Evolutionary conservation across 2,888 invertebrate genomes (phyloP).

Genomic region (Brachypalpus laphriformis): DNA sequence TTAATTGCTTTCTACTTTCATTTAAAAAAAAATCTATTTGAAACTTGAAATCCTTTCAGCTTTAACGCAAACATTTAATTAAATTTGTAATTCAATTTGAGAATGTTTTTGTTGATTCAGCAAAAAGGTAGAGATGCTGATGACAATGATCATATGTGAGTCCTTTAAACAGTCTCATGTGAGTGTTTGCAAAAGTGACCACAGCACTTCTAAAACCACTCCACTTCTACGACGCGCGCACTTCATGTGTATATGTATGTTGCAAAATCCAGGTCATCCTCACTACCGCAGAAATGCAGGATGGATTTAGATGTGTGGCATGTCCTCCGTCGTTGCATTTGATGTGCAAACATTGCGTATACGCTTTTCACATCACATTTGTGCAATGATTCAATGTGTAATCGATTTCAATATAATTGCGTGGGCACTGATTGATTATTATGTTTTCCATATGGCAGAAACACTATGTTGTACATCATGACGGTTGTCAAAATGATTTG

Average conservation of each 20-base stretch:
- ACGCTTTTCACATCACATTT: constrained; percentile 14
- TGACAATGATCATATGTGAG: constrained; percentile 12
- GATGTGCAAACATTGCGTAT: constrained; percentile 57
- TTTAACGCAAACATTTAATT: constrained; percentile 59
- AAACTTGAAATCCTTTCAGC: constrained; percentile 13
- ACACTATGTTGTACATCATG: constrained; percentile 25
- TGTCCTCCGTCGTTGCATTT: constrained; percentile 59
- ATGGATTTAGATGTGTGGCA: constrained; percentile 53
- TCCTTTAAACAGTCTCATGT: constrained; percentile 17
- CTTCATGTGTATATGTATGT: not conserved
- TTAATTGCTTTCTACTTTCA: constrained; percentile 15
- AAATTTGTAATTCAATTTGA: constrained; percentile 47
- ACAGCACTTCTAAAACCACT: constrained; percentile 1
- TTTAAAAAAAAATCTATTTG: constrained; percentile 17
- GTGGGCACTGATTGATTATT: constrained; percentile 70
- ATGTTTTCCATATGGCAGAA: constrained; percentile 55
- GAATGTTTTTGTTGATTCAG: constrained; percentile 27
- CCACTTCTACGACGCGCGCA: not conserved
- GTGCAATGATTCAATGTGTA: constrained; percentile 41
- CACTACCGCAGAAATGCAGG: constrained; percentile 24
- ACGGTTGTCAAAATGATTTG: constrained; percentile 58
- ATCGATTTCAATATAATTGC: constrained; percentile 55
- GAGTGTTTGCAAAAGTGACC: constrained; percentile 40
- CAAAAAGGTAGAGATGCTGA: constrained; percentile 19
- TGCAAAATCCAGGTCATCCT: constrained; percentile 46